Base-by-base conservation (phyloP, 37 sponge, comb jelly and placozoan species). In the Bolinopsis microptera region DNA sequence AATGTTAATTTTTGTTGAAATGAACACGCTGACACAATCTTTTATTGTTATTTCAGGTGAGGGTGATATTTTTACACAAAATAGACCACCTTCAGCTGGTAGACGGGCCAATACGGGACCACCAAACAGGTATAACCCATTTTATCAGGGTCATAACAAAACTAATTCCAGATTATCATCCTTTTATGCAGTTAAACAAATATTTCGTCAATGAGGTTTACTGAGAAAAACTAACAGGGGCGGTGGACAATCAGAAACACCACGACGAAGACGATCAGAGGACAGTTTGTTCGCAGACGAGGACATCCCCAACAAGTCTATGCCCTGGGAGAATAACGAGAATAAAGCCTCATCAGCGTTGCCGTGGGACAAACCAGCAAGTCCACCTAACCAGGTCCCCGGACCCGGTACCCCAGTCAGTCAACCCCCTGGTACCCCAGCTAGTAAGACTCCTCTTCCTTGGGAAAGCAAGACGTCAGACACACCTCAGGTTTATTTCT, bases 201-300 rank as follows among this genome's bases (percentile, higher is more conserved):
- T n/a, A n/a, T n/a, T n/a, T n/a, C n/a, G n/a, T n/a, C n/a, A n/a
- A n/a, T n/a, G n/a, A n/a, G n/a, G n/a, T n/a, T n/a, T n/a, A n/a
- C n/a, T n/a, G n/a, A n/a, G n/a, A n/a, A n/a, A n/a, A n/a, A n/a
- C n/a, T n/a, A n/a, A n/a, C n/a, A n/a, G n/a, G n/a, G n/a, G n/a
- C n/a, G 61, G 61, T 13, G 61, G 61, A 48, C n/a, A n/a, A n/a
- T n/a, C n/a, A n/a, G 61, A 48, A 48, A 48, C 61, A 13, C 90
- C 90, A 24, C 90, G 39, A 34, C 32, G 90, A 9, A 38, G 90
- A 21, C 34, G 36, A 18, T 86, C 90, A 36, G 90, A 86, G 13
- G 90, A 86, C 90, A 86, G 90, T n/a, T 25, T 86, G 25, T 86
- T 86, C 26, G 90, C 61, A 39, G 90, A 86, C 61, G 90, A 86